Base-by-base conservation (phyloP, 1,140 invertebrate species). In the Drosophila lacteicornis region DNA sequence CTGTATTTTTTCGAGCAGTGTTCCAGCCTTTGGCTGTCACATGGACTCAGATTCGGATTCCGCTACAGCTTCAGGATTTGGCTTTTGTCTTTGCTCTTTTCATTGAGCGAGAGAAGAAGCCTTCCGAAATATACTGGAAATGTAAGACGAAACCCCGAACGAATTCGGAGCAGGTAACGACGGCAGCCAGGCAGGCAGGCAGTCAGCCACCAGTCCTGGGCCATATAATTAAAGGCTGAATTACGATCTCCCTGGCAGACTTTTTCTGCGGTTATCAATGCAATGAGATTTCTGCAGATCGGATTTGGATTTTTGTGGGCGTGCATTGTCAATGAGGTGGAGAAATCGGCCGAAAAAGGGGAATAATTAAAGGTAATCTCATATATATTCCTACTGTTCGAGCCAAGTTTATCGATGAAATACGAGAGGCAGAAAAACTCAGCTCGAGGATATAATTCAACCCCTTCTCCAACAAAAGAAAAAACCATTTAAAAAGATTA, bases 281-380 rank as follows among this genome's bases (percentile, higher is more conserved):
- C 67, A 70, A 47, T 55, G 47, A 22, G 63, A 70, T 70, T 55
- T 55, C 33, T 38, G 51, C 46, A 30, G 61, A 42, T 33, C 15
- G 33, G 45, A 50, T 27, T 33, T 50, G 27, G 15, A 58, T 66
- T 25, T 17, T 38, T 22, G 69, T 40, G 46, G 69, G 69, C 67
- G 69, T 73, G 53, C 67, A 73, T 73, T 73, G 69, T 50, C 53
- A 73, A 73, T 73, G 69, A 73, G 69, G 67, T 71, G 69, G 53
- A 71, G 69, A 73, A 59, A 71, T 71, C 47, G 51, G 15, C 62
- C 30, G 15, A 53, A 42, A 19, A 22, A 43, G 17, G 46, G 69
- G 45, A 30, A 73, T 73, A 73, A 73, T 73, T 73, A 73, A 58
- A 71, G 69, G 69, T 71, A 71, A 73, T 73, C 71, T 33, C 53